Base-by-base conservation (phyloP, 2,113 vertebrate genomes). In the Bos indicus region DNA sequence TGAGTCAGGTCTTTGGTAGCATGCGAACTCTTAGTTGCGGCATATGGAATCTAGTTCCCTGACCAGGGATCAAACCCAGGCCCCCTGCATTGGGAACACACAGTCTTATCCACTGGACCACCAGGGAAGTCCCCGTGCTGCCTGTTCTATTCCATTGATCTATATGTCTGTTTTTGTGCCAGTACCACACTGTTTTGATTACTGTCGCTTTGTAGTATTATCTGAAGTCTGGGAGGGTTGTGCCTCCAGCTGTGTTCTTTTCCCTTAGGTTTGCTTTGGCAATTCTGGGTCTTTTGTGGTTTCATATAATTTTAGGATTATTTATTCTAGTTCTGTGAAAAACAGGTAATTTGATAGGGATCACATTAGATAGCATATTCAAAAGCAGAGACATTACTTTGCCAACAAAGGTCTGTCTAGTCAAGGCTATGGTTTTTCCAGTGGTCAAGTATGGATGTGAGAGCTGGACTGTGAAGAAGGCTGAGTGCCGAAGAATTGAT, bases 21-120 rank as follows among this genome's bases (percentile, higher is more conserved):
- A 71, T 36, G 9, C 0, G 2, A 71, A 71, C 17, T 21, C n/a
- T 21, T 36, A 71, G n/a, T 21, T 11, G 17, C 0, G 1, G n/a
- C 64, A 71, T 71, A 36, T 71, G 64, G 64, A 17, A 36, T 71
- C 64, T 71, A 71, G 33, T 71, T 71, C n/a, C n/a, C 64, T 71
- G 64, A 36, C 17, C n/a, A 21, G 64, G 64, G 17, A 71, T 71
- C 64, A 36, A 71, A 71, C 64, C 64, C n/a, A 71, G n/a, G 64
- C 64, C n/a, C 17, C n/a, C n/a, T 71, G 64, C n/a, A 5, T 36
- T 71, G n/a, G 64, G 64, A 71, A 71, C 64, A 71, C 17, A 36
- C 64, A 71, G 33, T 71, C 33, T 67, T 36, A 67, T 36, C 64
- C n/a, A 36, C 17, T 5, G n/a, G 16, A n/a, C n/a, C 64, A 36